Base-by-base conservation (phyloP, 1,140 invertebrate genomes). In the Theocolax elegans region DNA sequence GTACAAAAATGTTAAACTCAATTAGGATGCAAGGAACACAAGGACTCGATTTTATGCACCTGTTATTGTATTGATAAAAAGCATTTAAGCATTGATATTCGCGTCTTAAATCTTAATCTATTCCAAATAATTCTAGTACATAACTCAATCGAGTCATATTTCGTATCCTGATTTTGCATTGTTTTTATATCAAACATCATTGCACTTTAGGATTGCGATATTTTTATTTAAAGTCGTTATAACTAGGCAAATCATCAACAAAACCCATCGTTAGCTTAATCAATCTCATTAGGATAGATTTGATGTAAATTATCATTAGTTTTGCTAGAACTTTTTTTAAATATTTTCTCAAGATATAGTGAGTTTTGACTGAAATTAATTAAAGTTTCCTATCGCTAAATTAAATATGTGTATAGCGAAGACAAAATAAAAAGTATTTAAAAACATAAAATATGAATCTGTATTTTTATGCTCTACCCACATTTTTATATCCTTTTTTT, bases 21-120 rank as follows among this genome's bases (percentile, higher is more conserved):
- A 54, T 29, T 27, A 54, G 7, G n/a, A 69, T 69, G 58, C 23
- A 63, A 69, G 56, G 35, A 68, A 69, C 46, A 46, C 12, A 44
- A 21, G 9, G 19, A 21, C 9, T 62, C n/a, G 44, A 53, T 44
- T 10, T 42, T 13, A 25, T 17, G 10, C 13, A 56, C 31, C 27
- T 49, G 46, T 29, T 53, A 73, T 40, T 68, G 19, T 71, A n/a
- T 72, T 49, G 53, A 59, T 38, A 56, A 68, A n/a, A 72, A 62
- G 77, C 75, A 77, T 77, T 77, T 77, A 76, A 54, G 42, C 42
- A 49, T 46, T 69, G 23, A 74, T 68, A 40, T 51, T 53, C 15
- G n/a, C 31, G 17, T 62, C 42, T 62, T 59, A 48, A 51, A 65
- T 56, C 2, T 60, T 49, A 31, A 21, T 67, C 9, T 67, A 68